These are phyloP conservation scores for Dermochelys coriacea DNA, from an alignment of 2,797 vertebrate genomes.

Conservation along the genomic window DNA sequence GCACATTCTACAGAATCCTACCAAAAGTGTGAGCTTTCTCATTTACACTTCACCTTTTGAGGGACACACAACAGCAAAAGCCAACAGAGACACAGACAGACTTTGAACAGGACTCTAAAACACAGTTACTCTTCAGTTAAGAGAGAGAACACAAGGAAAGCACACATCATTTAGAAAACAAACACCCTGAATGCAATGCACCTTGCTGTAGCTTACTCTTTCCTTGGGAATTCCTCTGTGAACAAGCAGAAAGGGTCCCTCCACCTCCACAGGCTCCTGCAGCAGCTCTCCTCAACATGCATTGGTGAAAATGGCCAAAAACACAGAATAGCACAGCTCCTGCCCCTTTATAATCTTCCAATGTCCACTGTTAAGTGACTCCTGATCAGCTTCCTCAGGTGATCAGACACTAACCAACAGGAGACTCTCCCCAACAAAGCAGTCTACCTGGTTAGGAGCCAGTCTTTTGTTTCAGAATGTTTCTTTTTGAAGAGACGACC, in stretches of 20 bases:
- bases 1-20: not conserved
- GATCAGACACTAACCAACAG: not conserved
- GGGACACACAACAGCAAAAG: not conserved
- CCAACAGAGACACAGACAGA: not conserved
- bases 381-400: not conserved
- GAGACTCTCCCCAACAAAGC: not conserved
- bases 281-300: not conserved
- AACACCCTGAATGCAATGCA: not conserved
- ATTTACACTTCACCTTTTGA: not conserved
- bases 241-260: not conserved
- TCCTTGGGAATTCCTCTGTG: not conserved
- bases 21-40: not conserved
- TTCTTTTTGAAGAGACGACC: too few species aligned
- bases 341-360: not conserved
- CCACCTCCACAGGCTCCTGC: not conserved
- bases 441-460: not conserved
- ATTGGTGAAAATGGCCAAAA: not conserved
- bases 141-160: not conserved
- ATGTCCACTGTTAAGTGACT: not conserved
- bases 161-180: not conserved
- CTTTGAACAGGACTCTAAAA: not conserved
- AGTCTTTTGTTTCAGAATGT: not conserved
- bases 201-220: not conserved
- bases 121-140: not conserved
- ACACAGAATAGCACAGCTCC: not conserved